Evolutionary conservation across 2,888 invertebrate genomes (phyloP), one percentile per base, ranked within the genome.

Genomic region (Steromphala cineraria): DNA sequence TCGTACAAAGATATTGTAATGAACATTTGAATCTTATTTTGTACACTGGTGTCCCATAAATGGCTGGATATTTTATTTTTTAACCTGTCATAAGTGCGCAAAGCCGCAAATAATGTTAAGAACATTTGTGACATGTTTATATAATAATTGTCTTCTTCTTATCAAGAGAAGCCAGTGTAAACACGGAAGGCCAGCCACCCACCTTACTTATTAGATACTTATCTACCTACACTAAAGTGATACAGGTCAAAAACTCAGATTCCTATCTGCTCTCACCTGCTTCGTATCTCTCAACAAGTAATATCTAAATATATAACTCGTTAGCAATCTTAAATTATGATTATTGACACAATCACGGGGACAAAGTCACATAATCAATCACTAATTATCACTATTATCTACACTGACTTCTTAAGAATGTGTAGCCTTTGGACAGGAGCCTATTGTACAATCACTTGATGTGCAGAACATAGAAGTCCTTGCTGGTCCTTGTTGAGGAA

Each of bases 391-490:
- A 10, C 36, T 40, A 71, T 71, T 71, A 71, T 71, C 71, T 36
- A 8, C 19, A 56, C 19, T 19, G 36, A 36, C 71, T 71, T 71
- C 71, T 71, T 71, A 71, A 71, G 71, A 71, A 71, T 71, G 56
- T 56, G 71, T 36, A 71, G 71, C 71, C 71, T 71, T 71, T 71
- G 71, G 21, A 19, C 56, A n/a, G 7, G 21, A 46, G 46, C 46
- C 5, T 46, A 13, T 46, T 46, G 46, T 46, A 46, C 46, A 46
- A 46, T 46, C 46, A 46, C 46, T 46, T 46, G 46, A 46, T 46
- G 46, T 13, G 13, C 46, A 46, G 8, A 5, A 36, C 36, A 36
- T 2, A 46, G 46, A 10, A 5, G 46, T 4, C 46, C 5, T 5
- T 46, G 5, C 46, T 10, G 46, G 46, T 10, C 46, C 5, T 46